A percentile compares a stretch with the other conserved stretches of the same genome.
These are phyloP conservation scores for Periphyllus acericola DNA, from an alignment of 2,888 invertebrate genomes.

Conservation along the genomic window DNA sequence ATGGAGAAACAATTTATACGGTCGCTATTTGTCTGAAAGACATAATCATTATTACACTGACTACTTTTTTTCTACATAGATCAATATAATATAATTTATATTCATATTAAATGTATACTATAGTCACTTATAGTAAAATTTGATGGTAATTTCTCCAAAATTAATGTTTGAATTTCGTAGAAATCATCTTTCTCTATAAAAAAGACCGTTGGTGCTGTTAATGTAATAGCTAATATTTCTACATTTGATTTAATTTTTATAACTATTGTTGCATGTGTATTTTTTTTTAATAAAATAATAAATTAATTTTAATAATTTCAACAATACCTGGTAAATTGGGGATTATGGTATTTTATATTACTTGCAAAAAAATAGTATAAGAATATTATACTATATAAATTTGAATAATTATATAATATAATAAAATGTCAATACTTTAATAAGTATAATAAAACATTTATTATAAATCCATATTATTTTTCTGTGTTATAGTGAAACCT, in stretches of 20 bases:
- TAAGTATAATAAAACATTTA: neutral
- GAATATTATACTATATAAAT: neutral
- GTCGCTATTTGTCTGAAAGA: neutral
- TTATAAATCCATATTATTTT: neutral
- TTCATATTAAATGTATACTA: neutral
- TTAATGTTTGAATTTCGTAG: too few species aligned
- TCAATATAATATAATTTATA: neutral
- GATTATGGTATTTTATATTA: neutral
- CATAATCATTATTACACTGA: neutral
- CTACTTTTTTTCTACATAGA: neutral
- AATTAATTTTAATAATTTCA: neutral
- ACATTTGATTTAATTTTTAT: conserved; percentile 24
- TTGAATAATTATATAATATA: neutral
- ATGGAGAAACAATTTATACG: neutral
- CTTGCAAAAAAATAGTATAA: neutral
- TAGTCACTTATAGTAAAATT: too few species aligned
- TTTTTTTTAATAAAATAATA: conserved; percentile 34
- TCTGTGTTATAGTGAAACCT: neutral
- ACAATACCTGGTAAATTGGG: neutral
- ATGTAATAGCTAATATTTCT: neutral
- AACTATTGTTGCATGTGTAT: neutral
- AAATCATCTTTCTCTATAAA: too few species aligned
- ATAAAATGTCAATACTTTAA: neutral
- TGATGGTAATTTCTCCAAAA: too few species aligned
- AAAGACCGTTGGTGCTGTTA: neutral